phyloP scores from a whole-genome alignment of 1,140 invertebrate genomes.

The Zaprionus africanus region DNA sequence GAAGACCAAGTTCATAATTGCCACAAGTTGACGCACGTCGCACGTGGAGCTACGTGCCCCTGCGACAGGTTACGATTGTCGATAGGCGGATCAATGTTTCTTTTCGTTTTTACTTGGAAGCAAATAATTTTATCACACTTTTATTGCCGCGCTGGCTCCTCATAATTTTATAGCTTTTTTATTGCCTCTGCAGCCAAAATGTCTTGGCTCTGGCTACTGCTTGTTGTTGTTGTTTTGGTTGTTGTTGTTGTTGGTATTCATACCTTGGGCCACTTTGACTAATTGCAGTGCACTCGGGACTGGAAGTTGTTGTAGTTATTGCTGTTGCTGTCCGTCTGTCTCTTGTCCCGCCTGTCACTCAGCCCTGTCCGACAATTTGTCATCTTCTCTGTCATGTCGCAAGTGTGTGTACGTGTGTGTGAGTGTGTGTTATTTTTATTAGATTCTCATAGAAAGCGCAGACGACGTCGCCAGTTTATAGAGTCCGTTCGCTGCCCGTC shows the following conservation, averaged over 20 bases:
- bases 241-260: conserved; percentile 36
- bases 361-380: conserved; percentile 74
- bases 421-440: conserved; percentile 64
- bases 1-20: conserved; percentile 75
- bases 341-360: conserved; percentile 62
- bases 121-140: conserved; percentile 66
- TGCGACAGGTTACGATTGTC: neutral
- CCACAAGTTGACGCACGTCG: conserved; percentile 75
- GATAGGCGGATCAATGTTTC: conserved; percentile 19
- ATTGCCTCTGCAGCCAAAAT: conserved; percentile 58
- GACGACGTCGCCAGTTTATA: conserved; percentile 44
- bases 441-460: conserved; percentile 68
- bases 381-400: conserved; percentile 79
- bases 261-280: conserved; percentile 71
- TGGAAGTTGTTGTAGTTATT: conserved; percentile 47
- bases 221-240: conserved; percentile 33
- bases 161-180: conserved; percentile 62
- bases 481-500: conserved; percentile 45
- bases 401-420: conserved; percentile 36
- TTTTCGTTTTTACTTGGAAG: conserved; percentile 46
- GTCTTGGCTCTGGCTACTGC: conserved; percentile 39
- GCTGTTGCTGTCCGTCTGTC: conserved; percentile 23
- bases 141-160: conserved; percentile 44
- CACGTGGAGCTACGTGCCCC: conserved; percentile 72
- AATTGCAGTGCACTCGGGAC: conserved; percentile 78